These are phyloP conservation scores for Sus cebifrons DNA, from an alignment of 2,797 vertebrate genomes.

Conservation along the genomic window DNA sequence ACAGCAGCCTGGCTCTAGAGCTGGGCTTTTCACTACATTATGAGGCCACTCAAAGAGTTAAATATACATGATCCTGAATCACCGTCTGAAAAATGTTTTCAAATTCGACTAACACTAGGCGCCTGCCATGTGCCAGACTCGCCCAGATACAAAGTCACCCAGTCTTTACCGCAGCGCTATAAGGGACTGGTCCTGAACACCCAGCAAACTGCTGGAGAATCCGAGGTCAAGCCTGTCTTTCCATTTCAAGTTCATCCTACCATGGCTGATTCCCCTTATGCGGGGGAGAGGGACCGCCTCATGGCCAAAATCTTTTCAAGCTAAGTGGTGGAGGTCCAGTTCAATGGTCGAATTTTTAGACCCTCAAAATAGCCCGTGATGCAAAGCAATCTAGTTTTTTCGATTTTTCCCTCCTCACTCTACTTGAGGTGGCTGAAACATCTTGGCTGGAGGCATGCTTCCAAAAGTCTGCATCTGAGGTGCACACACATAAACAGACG, in stretches of 20 bases:
- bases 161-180: rapidly evolving
- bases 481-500: rapidly evolving
- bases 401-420: not conserved
- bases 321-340: not conserved
- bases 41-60: not conserved
- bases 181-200: not conserved
- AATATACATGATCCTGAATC: not conserved
- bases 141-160: not conserved
- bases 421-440: not conserved
- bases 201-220: not conserved
- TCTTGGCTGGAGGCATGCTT: not conserved
- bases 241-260: not conserved
- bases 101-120: not conserved
- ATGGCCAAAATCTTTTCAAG: not conserved
- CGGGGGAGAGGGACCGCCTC: not conserved
- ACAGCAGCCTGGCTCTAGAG: not conserved
- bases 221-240: not conserved
- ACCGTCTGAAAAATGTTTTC: not conserved
- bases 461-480: not conserved
- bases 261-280: not conserved
- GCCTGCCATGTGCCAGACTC: not conserved
- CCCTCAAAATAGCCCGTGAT: not conserved
- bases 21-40: not conserved
- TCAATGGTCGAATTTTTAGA: not conserved
- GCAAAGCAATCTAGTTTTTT: not conserved